phyloP scores from a whole-genome alignment of 2,113 vertebrate genomes.

The Misgurnus mizolepis region DNA sequence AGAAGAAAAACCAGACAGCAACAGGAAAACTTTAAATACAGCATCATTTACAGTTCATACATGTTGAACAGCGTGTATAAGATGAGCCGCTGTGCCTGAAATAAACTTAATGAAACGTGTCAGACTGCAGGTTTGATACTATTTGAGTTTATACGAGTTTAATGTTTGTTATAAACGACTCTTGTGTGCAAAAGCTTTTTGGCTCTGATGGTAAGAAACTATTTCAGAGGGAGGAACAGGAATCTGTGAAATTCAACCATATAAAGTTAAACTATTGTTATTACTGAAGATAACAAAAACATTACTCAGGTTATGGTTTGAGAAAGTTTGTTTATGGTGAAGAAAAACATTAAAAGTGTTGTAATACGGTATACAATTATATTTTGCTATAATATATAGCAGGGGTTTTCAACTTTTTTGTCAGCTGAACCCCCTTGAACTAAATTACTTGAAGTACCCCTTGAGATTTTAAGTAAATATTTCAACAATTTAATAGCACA shows the following conservation, averaged over 20 bases:
- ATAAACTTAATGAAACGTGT: background rate
- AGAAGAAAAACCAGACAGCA: conserved; percentile 17
- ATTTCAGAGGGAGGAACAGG: conserved; percentile 23
- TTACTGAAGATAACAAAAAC: background rate
- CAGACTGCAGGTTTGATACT: background rate
- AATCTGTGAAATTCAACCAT: conserved; percentile 19
- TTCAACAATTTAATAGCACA: too few relatives aligned
- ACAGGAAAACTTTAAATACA: background rate
- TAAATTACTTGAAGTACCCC: too few relatives aligned
- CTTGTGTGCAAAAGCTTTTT: conserved; percentile 20
- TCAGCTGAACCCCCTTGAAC: too few relatives aligned
- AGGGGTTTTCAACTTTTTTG: too few relatives aligned
- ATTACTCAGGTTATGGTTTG: too few relatives aligned
- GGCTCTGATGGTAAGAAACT: conserved; percentile 14
- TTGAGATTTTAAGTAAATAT: too few relatives aligned
- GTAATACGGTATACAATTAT: too few relatives aligned
- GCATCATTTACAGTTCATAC: background rate
- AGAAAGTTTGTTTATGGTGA: background rate
- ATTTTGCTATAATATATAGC: too few relatives aligned
- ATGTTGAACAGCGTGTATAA: background rate
- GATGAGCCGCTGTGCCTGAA: background rate
- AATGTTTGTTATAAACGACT: background rate
- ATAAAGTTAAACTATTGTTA: conserved; percentile 1
- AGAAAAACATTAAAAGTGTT: too few relatives aligned
- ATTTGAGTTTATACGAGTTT: background rate